These are phyloP conservation scores for Eubucco bourcierii DNA, from an alignment of 2,113 vertebrate genomes.

Conservation along the genomic window DNA sequence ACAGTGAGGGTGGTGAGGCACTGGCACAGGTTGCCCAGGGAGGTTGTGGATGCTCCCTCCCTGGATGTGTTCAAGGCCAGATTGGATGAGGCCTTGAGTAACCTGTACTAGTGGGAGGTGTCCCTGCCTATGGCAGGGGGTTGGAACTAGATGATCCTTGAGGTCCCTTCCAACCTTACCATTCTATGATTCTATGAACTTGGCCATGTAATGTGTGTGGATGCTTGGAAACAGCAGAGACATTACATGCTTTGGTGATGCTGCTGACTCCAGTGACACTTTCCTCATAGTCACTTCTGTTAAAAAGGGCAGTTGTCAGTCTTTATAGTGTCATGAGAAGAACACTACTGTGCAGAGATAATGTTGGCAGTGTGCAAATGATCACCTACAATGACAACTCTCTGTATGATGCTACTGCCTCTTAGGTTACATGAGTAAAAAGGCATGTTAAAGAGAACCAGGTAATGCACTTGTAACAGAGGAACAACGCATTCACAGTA, in stretches of 20 bases:
- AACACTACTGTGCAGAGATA: background rate
- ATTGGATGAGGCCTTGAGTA: no score
- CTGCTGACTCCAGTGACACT: background rate
- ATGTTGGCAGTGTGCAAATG: background rate
- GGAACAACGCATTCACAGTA: background rate
- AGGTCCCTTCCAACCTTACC: no score
- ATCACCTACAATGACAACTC: background rate
- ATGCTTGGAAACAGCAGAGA: background rate
- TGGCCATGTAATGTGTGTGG: background rate
- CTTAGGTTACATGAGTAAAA: background rate
- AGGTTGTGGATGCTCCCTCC: no score
- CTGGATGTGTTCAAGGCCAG: no score
- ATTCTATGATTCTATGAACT: background rate
- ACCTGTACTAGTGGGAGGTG: no score
- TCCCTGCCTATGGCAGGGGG: no score
- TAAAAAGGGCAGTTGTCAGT: accelerated
- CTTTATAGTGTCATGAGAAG: background rate
- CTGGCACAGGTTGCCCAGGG: no score
- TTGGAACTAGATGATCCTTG: no score
- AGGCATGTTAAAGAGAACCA: background rate
- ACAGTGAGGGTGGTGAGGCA: no score
- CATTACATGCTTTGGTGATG: background rate
- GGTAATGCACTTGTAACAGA: background rate
- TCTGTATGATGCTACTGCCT: background rate
- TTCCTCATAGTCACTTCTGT: background rate